Evolutionary conservation across 2,797 vertebrate genomes (phyloP).

Genomic region (Ispidina lecontei): DNA sequence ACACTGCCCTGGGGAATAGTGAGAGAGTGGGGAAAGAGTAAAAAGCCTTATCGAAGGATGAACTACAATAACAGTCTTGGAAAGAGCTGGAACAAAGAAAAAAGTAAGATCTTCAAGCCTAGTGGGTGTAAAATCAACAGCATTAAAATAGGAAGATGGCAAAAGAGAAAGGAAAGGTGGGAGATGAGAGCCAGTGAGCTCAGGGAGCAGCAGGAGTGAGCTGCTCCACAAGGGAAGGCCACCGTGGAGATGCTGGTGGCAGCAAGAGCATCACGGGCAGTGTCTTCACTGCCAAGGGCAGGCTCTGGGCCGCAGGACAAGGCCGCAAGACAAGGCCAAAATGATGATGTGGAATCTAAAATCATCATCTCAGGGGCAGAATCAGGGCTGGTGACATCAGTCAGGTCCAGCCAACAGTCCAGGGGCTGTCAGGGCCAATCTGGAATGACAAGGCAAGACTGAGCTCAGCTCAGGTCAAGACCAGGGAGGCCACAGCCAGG

Average conservation of each 20-base stretch:
- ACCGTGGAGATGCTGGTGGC: not conserved
- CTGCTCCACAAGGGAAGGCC: not conserved
- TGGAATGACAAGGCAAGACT: fast-evolving
- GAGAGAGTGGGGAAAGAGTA: not conserved
- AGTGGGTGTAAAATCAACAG: not conserved
- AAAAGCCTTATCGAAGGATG: not conserved
- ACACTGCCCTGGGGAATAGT: not conserved
- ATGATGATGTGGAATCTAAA: not conserved
- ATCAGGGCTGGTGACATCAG: not conserved
- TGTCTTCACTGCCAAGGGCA: not conserved
- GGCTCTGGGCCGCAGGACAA: too few species aligned
- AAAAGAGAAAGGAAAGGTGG: not conserved
- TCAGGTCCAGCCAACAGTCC: not conserved
- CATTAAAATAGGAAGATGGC: not conserved
- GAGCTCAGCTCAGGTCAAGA: not conserved
- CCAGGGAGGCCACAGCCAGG: not conserved
- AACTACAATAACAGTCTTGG: not conserved
- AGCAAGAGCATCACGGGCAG: fast-evolving
- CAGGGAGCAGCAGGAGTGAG: not conserved
- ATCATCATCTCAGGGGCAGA: not conserved
- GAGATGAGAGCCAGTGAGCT: not conserved
- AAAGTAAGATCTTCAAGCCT: not conserved
- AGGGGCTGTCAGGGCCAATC: not conserved
- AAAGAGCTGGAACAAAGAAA: not conserved
- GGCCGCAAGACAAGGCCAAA: not conserved